These are phyloP conservation scores for Xestia c-nigrum DNA, from an alignment of 2,888 invertebrate species.

Conservation along the genomic window DNA sequence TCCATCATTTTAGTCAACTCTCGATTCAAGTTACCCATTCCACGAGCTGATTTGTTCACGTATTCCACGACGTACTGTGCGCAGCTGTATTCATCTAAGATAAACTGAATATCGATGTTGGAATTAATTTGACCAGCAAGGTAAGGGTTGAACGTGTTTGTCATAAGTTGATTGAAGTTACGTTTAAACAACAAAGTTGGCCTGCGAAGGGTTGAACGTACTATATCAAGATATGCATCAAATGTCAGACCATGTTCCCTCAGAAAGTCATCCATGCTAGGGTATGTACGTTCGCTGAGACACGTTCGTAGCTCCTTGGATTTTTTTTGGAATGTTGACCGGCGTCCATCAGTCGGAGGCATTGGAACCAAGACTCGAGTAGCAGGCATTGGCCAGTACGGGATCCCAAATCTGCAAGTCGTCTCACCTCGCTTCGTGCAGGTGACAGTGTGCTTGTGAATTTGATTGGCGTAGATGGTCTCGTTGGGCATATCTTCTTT, in stretches of 20 bases:
- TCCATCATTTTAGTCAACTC: conserved; percentile 6
- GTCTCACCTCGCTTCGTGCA: conserved; percentile 23
- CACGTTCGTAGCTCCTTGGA: neutral
- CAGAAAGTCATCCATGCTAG: conserved; percentile 9
- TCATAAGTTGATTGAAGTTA: conserved; percentile 17
- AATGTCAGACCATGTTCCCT: neutral
- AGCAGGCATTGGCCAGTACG: conserved; percentile 14
- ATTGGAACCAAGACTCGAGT: conserved; percentile 12
- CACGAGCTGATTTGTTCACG: conserved; percentile 30
- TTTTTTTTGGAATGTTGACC: neutral
- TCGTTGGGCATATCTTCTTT: neutral
- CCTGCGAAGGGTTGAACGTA: conserved; percentile 8
- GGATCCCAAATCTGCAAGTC: conserved; percentile 18
- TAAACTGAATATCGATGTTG: conserved; percentile 20
- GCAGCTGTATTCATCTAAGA: conserved; percentile 20
- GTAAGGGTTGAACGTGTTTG: conserved; percentile 23
- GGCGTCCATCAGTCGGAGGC: conserved; percentile 15
- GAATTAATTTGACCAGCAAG: conserved; percentile 10
- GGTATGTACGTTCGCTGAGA: conserved; percentile 1
- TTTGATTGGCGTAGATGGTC: conserved; percentile 12
- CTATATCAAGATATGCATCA: neutral
- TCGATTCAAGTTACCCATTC: conserved; percentile 6
- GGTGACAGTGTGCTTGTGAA: conserved; percentile 16
- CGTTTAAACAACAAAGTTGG: conserved; percentile 3
- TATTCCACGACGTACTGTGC: conserved; percentile 15